Conservation (phyloP, 2,113 vertebrate species). For the Poeciliopsis retropinna region DNA sequence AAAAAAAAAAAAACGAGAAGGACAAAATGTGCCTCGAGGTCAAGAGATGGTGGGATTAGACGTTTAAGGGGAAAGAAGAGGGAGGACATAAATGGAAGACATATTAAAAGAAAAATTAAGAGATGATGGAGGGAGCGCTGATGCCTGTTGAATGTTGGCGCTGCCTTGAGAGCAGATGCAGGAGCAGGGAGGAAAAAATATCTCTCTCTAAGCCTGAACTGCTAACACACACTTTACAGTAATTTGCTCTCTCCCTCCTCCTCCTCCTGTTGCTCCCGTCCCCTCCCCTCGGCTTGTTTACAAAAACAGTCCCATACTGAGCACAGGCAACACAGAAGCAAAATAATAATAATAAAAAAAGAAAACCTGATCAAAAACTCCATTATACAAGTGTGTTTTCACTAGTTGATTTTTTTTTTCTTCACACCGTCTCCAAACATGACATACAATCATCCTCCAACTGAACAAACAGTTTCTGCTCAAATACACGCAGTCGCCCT, state of each 20-base stretch:
- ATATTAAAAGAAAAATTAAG: neutral
- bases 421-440: slow-evolving; percentile 44
- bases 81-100: slow-evolving; percentile 28
- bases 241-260: slow-evolving; percentile 60
- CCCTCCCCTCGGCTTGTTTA: slow-evolving; percentile 64
- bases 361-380: slow-evolving; percentile 42
- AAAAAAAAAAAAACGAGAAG: slow-evolving; percentile 49
- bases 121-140: slow-evolving; percentile 25
- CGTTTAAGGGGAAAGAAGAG: slow-evolving; percentile 5
- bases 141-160: slow-evolving; percentile 78
- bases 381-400: slow-evolving; percentile 29
- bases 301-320: slow-evolving; percentile 67
- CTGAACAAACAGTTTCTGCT: slow-evolving; percentile 38
- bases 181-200: slow-evolving; percentile 52
- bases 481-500: slow-evolving; percentile 55
- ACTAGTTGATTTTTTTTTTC: slow-evolving; percentile 42
- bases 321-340: slow-evolving; percentile 54
- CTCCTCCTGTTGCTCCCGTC: slow-evolving; percentile 52
- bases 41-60: slow-evolving; percentile 59
- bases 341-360: slow-evolving; percentile 17
- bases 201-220: slow-evolving; percentile 68
- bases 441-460: slow-evolving; percentile 33
- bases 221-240: slow-evolving; percentile 70
- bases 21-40: slow-evolving; percentile 69
- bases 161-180: slow-evolving; percentile 67